These are phyloP conservation scores for Drosophila tanythrix DNA, from an alignment of 2,888 invertebrate species.

Conservation along the genomic window DNA sequence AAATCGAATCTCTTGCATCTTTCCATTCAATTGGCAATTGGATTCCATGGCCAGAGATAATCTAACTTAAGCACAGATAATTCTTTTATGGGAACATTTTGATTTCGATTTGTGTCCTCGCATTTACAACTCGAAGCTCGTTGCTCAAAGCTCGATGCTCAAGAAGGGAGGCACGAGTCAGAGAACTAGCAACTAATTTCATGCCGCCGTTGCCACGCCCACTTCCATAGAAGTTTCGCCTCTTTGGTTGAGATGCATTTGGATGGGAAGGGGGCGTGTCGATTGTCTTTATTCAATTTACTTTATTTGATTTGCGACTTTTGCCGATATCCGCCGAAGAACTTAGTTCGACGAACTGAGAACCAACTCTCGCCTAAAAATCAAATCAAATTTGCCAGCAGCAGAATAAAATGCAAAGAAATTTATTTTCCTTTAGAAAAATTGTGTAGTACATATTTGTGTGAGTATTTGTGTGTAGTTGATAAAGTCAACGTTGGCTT, in stretches of 20 bases:
- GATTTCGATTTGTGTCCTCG: constrained; percentile 70
- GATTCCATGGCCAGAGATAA: constrained; percentile 75
- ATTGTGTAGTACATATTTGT: constrained; percentile 13
- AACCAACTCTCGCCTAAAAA: constrained; percentile 51
- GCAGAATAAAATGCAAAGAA: constrained; percentile 67
- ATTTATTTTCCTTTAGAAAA: constrained; percentile 53
- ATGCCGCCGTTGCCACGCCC: constrained; percentile 64
- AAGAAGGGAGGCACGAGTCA: background rate
- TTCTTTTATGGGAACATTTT: constrained; percentile 79
- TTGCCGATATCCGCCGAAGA: constrained; percentile 67
- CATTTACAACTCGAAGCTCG: constrained; percentile 51
- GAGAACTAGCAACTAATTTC: constrained; percentile 71
- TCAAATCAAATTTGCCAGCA: constrained; percentile 67
- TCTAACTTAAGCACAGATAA: constrained; percentile 80
- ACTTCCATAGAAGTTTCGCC: constrained; percentile 24
- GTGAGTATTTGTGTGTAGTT: constrained; percentile 15
- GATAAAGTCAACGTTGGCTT: constrained; percentile 40
- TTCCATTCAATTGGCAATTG: constrained; percentile 78
- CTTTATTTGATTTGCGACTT: constrained; percentile 79
- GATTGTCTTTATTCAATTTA: constrained; percentile 78
- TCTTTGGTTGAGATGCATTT: constrained; percentile 1
- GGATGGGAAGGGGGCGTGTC: constrained; percentile 49
- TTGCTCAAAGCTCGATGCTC: background rate
- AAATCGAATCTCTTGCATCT: constrained; percentile 74
- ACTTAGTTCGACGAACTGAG: constrained; percentile 24